A percentile compares a stretch with the other conserved stretches of the same genome.
Evolutionary conservation across 2,113 vertebrate genomes (phyloP).

Genomic region (Crotalus helleri): DNA sequence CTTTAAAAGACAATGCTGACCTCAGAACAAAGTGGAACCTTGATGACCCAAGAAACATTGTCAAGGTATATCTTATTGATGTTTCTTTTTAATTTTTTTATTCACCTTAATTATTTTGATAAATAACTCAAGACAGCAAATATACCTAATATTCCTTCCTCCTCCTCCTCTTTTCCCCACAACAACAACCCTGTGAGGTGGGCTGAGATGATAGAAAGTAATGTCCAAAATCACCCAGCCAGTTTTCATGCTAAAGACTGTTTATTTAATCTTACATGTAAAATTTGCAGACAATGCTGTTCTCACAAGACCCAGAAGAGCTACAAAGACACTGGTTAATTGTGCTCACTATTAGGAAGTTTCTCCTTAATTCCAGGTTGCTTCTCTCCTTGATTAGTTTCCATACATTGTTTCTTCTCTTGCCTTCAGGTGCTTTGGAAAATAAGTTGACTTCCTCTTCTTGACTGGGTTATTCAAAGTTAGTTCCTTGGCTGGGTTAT

Average conservation of each 20-base stretch:
- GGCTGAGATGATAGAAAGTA: neutral
- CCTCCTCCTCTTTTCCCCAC: neutral
- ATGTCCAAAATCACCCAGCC: neutral
- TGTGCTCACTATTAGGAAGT: no score
- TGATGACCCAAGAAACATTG: rapidly evolving
- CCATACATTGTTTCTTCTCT: no score
- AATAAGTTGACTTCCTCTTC: no score
- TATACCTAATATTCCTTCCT: neutral
- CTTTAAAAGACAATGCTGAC: rapidly evolving
- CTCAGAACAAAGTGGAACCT: neutral
- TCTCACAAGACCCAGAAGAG: neutral
- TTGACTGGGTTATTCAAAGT: no score
- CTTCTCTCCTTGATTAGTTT: no score
- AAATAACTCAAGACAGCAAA: neutral
- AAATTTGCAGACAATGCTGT: neutral
- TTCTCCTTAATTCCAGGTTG: no score
- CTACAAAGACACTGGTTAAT: neutral
- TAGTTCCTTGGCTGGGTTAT: no score
- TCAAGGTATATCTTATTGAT: neutral
- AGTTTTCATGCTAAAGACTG: neutral
- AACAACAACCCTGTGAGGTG: neutral
- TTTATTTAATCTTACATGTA: neutral
- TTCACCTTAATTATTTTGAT: neutral
- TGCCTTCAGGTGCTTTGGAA: no score
- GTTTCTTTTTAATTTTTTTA: neutral